phyloP scores from a whole-genome alignment of 35 echinoderm and acorn worm genomes.

The Chiridota heheva region DNA sequence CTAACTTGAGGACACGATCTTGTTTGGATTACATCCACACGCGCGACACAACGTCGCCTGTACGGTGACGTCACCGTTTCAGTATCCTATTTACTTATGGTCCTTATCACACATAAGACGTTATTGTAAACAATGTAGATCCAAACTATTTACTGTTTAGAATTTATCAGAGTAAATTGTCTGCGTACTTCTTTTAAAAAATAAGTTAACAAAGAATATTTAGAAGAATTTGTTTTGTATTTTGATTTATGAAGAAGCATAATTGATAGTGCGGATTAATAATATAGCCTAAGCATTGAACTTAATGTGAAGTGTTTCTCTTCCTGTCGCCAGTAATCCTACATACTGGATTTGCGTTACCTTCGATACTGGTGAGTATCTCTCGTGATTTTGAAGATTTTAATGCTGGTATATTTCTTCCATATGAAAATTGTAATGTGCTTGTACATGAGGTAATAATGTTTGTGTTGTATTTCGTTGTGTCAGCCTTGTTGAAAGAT shows the following conservation, averaged over 20 bases:
- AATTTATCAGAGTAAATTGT: background rate
- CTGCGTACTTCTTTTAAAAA: background rate
- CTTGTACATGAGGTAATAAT: too few species aligned
- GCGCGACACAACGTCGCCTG: conserved; percentile 37
- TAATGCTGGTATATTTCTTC: too few species aligned
- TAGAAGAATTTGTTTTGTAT: background rate
- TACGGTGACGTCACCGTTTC: conserved; percentile 31
- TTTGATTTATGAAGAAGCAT: background rate
- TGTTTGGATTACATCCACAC: conserved; percentile 40
- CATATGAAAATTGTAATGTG: too few species aligned
- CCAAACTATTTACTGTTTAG: background rate
- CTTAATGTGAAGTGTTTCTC: background rate
- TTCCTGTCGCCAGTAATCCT: too few species aligned
- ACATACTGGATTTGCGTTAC: too few species aligned
- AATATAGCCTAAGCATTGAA: background rate
- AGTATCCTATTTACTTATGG: conserved; percentile 13
- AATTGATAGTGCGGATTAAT: background rate
- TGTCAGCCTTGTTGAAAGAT: too few species aligned
- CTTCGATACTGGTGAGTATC: too few species aligned
- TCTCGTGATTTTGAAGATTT: too few species aligned
- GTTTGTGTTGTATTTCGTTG: too few species aligned
- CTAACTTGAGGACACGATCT: conserved; percentile 47
- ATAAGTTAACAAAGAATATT: background rate
- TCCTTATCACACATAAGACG: conserved; percentile 10
- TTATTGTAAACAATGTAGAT: background rate